A percentile compares a stretch with the other conserved stretches of the same genome.
Evolutionary conservation across 2,797 vertebrate species (phyloP).

Genomic region (Enteromius unitaeniatus): DNA sequence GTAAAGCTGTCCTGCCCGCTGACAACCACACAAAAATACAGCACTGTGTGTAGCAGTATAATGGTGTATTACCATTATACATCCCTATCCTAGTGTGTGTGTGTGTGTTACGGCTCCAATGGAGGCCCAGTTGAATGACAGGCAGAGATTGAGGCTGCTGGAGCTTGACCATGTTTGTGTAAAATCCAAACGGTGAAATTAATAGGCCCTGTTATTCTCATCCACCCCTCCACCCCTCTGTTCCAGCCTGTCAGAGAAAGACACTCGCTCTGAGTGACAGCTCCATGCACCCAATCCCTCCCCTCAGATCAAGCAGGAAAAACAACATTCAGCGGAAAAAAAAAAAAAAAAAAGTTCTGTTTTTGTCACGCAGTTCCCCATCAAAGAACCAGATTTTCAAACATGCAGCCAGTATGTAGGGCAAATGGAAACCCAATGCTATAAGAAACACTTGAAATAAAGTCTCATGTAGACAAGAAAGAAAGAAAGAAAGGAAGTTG

Average conservation of each 20-base stretch:
- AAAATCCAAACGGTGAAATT: slow-evolving; percentile 76
- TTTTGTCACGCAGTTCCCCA: neutral
- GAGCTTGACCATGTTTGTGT: slow-evolving; percentile 74
- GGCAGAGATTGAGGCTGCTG: slow-evolving; percentile 73
- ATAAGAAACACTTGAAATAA: slow-evolving; percentile 71
- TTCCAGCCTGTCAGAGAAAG: slow-evolving; percentile 50
- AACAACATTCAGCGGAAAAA: slow-evolving; percentile 39
- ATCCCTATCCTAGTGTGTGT: slow-evolving; percentile 1
- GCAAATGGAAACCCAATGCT: slow-evolving; percentile 71
- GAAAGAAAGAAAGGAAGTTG: neutral
- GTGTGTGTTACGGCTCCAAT: slow-evolving; percentile 24
- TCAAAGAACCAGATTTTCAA: slow-evolving; percentile 56
- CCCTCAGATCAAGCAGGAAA: neutral
- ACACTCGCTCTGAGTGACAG: slow-evolving; percentile 60
- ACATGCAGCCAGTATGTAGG: slow-evolving; percentile 50
- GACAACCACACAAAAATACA: neutral
- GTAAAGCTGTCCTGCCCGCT: neutral
- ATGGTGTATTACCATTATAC: neutral
- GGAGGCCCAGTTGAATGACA: slow-evolving; percentile 68
- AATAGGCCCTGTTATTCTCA: slow-evolving; percentile 73
- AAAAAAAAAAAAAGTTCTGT: neutral
- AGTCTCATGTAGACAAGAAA: slow-evolving; percentile 48
- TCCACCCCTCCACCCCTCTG: slow-evolving; percentile 59
- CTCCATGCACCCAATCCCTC: slow-evolving; percentile 58
- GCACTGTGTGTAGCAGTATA: neutral